A percentile compares a stretch with the other conserved stretches of the same genome.
These are phyloP conservation scores for Dryadula phaetusa DNA, from an alignment of 2,888 invertebrate genomes.

Conservation along the genomic window DNA sequence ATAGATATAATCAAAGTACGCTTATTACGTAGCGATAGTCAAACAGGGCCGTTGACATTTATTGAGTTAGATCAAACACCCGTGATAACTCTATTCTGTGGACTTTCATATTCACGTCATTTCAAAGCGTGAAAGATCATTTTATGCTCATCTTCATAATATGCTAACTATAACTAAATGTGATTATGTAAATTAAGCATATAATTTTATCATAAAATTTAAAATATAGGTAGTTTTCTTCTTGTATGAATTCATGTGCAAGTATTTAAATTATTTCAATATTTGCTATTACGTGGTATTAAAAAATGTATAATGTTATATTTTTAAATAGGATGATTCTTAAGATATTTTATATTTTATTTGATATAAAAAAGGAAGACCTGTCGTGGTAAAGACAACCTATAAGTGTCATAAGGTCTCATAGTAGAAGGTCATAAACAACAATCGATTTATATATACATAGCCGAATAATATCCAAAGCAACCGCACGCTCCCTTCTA, in stretches of 20 bases:
- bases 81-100: conserved; percentile 8
- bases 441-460: conserved; percentile 5
- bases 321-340: too few relatives aligned
- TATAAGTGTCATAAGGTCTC: not conserved
- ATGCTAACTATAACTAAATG: not conserved
- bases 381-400: not conserved
- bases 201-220: conserved; percentile 2
- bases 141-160: conserved; percentile 4
- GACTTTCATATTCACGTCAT: not conserved
- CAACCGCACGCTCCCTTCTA: conserved; percentile 25
- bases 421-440: not conserved
- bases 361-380: too few relatives aligned
- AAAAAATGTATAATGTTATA: not conserved
- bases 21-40: conserved; percentile 6
- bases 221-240: not conserved
- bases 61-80: conserved; percentile 25
- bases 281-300: too few relatives aligned
- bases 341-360: too few relatives aligned
- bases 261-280: not conserved
- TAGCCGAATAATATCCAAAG: conserved; percentile 26
- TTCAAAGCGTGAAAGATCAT: not conserved
- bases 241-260: not conserved
- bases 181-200: not conserved
- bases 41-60: conserved; percentile 9
- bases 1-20: conserved; percentile 2